Percentiles rank a stretch among this genome's conserved stretches.
Conservation (phyloP, 2,113 vertebrate species). For the Bucco capensis region DNA sequence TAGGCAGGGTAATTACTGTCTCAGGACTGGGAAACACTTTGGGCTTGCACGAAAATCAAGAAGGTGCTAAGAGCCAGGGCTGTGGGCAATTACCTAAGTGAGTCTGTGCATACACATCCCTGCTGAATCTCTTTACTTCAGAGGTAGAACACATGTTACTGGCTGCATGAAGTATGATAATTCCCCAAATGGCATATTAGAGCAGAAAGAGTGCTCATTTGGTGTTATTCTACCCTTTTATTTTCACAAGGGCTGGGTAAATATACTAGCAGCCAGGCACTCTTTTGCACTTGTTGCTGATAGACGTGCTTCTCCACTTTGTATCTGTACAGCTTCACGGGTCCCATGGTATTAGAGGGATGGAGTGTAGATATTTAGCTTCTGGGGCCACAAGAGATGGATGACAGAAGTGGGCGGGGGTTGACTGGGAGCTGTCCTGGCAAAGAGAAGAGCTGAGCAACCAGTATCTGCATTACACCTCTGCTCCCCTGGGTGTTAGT, state of each 20-base stretch:
- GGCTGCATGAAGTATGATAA: not conserved
- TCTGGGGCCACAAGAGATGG: not conserved
- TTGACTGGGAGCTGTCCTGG: not conserved
- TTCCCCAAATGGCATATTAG: not conserved
- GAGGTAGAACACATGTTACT: not conserved
- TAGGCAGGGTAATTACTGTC: not conserved
- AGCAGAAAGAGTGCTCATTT: not conserved
- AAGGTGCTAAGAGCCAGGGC: not conserved
- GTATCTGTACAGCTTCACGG: not conserved
- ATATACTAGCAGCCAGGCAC: not conserved
- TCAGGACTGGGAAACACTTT: not conserved
- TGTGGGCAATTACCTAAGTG: not conserved
- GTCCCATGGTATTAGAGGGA: too few relatives aligned
- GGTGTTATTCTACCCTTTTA: not conserved
- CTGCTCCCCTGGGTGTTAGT: not conserved
- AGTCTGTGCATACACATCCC: not conserved
- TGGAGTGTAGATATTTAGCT: not conserved
- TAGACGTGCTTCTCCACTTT: rapidly evolving
- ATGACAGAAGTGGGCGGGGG: not conserved
- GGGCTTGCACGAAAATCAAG: not conserved
- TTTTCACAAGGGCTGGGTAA: not conserved
- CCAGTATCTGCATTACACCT: rapidly evolving
- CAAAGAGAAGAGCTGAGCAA: not conserved
- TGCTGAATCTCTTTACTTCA: not conserved
- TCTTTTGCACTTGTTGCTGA: not conserved